Evolutionary conservation across 2,797 vertebrate genomes (phyloP).

Genomic region (Erithacus rubecula): DNA sequence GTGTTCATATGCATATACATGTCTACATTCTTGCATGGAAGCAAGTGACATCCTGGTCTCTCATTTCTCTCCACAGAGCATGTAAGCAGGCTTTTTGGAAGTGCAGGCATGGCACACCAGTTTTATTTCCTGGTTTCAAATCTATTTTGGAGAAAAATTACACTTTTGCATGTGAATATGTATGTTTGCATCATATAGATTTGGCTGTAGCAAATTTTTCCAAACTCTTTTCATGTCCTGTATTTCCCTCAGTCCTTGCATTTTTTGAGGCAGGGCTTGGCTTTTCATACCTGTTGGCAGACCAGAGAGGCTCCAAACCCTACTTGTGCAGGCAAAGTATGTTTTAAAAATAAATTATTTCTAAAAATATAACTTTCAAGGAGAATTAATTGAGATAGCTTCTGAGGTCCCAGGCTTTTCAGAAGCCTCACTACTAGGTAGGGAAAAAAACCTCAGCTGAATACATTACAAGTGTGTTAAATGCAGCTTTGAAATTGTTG

Average conservation of each 20-base stretch:
- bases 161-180: background rate
- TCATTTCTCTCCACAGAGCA: background rate
- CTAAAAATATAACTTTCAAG: background rate
- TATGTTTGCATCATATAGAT: background rate
- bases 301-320: background rate
- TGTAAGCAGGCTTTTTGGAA: background rate
- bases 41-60: background rate
- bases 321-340: background rate
- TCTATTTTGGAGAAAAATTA: background rate
- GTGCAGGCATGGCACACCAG: background rate
- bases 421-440: background rate
- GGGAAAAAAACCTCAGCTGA: background rate
- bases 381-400: background rate
- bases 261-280: background rate
- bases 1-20: background rate
- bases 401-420: background rate
- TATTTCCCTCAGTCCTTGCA: background rate
- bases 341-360: background rate
- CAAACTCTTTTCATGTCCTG: background rate
- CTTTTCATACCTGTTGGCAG: conserved; percentile 2
- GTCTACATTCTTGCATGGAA: accelerated
- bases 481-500: conserved; percentile 12
- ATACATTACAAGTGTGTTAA: conserved; percentile 2
- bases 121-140: background rate
- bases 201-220: background rate